Evolutionary conservation across 1,140 invertebrate genomes (phyloP), one percentile per base, ranked within the genome.

Genomic region (Heliothis virescens): DNA sequence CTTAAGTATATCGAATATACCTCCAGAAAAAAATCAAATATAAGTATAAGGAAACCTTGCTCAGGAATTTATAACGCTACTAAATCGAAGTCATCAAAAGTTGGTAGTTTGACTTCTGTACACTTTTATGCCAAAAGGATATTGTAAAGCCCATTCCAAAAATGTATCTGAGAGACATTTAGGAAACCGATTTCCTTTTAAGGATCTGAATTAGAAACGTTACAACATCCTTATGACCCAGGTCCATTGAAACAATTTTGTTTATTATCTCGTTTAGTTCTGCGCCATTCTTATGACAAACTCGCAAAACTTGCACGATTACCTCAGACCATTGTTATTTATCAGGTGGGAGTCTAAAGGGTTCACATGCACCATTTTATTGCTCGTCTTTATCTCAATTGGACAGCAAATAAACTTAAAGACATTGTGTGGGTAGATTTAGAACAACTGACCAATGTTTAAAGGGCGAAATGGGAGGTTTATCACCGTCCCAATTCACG

Each of bases 321-420:
- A 69, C 63, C 75, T 78, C 62, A 78, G 34, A 11, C 34, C 52
- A 69, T 78, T 78, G 75, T 78, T 69, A 57, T 78, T 63, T 78
- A 29, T 4, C 34, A 3, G 26, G 75, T 78, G 75, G 75, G 75
- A 15, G 75, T 67, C 29, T 57, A 57, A 65, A 48, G 50, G 75
- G 75, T 57, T 57, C 47, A 48, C 52, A 48, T 77, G 29, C 26
- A 59, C 52, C 62, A 69, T 16, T 78, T 67, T 78, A 78, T 78
- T 47, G 63, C 75, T 57, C 62, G 29, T 69, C 16, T 78, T 77
- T 59, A 52, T 69, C 75, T 77, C 29, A 65, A 77, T 77, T 77
- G 75, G 47, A 41, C 50, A 55, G 16, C 34, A 57, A 67, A 65
- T 76, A 76, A 65, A 62, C 21, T 41, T 63, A 15, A 74, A 62